Evolutionary conservation across 2,113 vertebrate genomes (phyloP).

Genomic region (Scolopax mira): DNA sequence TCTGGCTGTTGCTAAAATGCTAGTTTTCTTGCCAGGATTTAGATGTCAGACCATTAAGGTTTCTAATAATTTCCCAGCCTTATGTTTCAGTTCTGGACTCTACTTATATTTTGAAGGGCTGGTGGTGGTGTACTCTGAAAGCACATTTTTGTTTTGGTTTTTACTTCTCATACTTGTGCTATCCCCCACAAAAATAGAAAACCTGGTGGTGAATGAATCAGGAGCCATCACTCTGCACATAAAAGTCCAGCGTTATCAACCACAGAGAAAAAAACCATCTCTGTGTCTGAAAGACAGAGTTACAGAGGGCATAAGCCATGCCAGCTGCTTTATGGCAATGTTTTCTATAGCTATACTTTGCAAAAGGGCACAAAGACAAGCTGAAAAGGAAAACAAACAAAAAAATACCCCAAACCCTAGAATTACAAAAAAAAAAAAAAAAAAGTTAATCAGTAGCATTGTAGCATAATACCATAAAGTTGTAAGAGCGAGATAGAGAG

Average conservation of each 20-base stretch:
- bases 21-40: neutral
- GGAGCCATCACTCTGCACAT: neutral
- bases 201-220: neutral
- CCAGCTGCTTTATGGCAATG: neutral
- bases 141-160: neutral
- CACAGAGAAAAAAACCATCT: neutral
- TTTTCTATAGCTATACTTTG: neutral
- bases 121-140: neutral
- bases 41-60: fast-evolving
- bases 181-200: neutral
- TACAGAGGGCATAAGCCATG: neutral
- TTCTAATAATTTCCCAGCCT: neutral
- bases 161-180: neutral
- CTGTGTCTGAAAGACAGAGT: neutral
- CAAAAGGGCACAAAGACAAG: neutral
- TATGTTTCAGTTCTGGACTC: neutral
- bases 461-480: neutral
- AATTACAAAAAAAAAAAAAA: neutral
- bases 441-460: neutral
- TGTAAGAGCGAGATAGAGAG: neutral
- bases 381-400: neutral
- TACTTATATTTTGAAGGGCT: neutral
- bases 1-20: neutral
- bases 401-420: neutral
- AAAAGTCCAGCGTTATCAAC: neutral